Evolutionary conservation across 2,797 vertebrate genomes (phyloP).

Genomic region (Alca torda): DNA sequence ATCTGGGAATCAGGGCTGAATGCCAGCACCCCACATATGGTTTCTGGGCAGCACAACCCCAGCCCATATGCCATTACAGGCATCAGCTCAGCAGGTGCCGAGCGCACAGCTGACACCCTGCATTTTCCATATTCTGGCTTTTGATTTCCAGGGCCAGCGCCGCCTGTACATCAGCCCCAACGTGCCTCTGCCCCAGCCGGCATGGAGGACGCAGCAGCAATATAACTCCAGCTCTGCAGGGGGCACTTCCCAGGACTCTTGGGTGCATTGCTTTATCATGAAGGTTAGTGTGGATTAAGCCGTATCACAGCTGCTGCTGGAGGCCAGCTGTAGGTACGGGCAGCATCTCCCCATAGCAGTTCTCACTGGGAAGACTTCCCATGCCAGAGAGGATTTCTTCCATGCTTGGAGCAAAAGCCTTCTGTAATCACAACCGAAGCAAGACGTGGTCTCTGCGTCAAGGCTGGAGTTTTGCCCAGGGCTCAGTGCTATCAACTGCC

Average conservation of each 20-base stretch:
- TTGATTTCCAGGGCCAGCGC: neutral
- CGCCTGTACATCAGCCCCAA: fast-evolving
- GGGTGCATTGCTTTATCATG: neutral
- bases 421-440: neutral
- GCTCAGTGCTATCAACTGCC: neutral
- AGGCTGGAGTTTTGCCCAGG: neutral
- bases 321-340: neutral
- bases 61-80: fast-evolving
- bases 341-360: fast-evolving
- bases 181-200: fast-evolving
- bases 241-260: fast-evolving
- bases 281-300: neutral
- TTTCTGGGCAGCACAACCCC: neutral
- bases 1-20: neutral
- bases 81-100: neutral
- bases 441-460: neutral
- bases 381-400: neutral
- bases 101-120: neutral
- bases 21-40: neutral
- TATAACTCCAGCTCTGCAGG: neutral
- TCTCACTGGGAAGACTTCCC: neutral
- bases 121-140: neutral
- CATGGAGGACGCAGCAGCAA: fast-evolving
- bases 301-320: neutral
- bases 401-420: neutral